Base-by-base conservation (phyloP, 2,797 vertebrate species). In the Tamandua tetradactyla region DNA sequence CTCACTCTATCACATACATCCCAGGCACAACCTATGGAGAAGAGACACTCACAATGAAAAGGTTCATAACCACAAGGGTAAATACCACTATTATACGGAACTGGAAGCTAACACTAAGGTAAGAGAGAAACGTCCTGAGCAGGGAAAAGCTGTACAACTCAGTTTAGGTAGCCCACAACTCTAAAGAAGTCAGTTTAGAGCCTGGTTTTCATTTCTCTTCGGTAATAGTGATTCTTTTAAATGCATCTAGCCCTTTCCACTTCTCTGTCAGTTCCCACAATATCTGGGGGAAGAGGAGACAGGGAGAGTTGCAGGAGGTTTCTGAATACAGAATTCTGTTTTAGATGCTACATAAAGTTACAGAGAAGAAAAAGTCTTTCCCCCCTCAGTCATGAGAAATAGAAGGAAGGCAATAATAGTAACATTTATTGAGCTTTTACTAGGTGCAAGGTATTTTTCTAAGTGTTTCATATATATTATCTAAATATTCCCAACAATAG, bases 401-500 rank as follows among this genome's bases (percentile, higher is more conserved):
- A 66, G 0, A 92, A n/a, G 35, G 49, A 80, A 79, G 23, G 49
- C 44, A 89, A 52, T 35, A 68, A 61, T 1, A 62, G 71, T 89
- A 86, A 81, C n/a, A 69, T 52, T 89, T 71, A 82, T 0, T 81
- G n/a, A 93, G 68, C 14, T 74, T 75, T 93, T 64, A 84, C 59
- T 95, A 49, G 49, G 32, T 55, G 32, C 32, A 22, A 84, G 88
- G 72, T 92, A 87, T 12, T 83, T 66, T 30, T 93, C 14, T 84
- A 44, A 87, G 49, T 68, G 47, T 57, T 83, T 96, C 74, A 94
- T 9, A 42, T 59, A n/a, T 25, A 75, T 52, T 32, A 55, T 18
- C 8, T 91, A 49, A 74, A 47, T 75, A 84, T 78, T 91, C 30
- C 69, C 61, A 64, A 96, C 55, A 88, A 69, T n/a, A 81, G 80